Evolutionary conservation across 2,888 invertebrate genomes (phyloP), one percentile per base, ranked within the genome.

Genomic region (Xestoiulus laeticollis): DNA sequence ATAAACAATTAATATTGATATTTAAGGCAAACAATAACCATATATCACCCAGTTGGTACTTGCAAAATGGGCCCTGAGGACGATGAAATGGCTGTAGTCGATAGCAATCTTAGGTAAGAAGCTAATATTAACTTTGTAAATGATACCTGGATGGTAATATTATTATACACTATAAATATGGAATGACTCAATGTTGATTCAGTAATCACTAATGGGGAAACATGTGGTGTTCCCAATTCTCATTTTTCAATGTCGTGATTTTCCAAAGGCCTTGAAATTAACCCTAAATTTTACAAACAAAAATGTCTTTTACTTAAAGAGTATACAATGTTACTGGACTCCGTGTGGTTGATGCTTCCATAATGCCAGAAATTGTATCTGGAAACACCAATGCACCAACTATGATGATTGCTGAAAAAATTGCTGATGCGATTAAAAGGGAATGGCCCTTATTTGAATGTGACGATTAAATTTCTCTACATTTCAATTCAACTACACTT

Each of bases 1-100:
- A n/a, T n/a, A n/a, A n/a, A n/a, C n/a, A n/a, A 16, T 14, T 78
- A 14, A 4, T 4, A 14, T 48, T 48, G 10, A 30, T 78, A 30
- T 78, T 78, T 78, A 30, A 78, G 78, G 14, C 78, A 78, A 78
- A 32, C 86, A 2, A 19, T 33, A 19, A 78, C 92, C 85, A 92
- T 93, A n/a, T 93, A 93, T 90, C 93, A 93, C 89, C 93, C 93
- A 12, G 93, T 93, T 6, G 93, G 93, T 89, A 93, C 93, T 3
- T 92, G 92, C 89, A 93, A 93, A 90, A 93, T 93, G 93, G 93
- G 92, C 14, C 89, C 87, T 85, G 93, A 93, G 89, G 89, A 89
- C 10, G 86, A 86, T 53, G 22, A 22, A 8, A 91, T 91, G 91
- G 91, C 93, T n/a, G 93, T 93, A 8, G 92, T 93, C 12, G 92